A percentile compares a stretch with the other conserved stretches of the same genome.
phyloP scores from a whole-genome alignment of 1,140 invertebrate genomes.

The Augochlora pura region DNA sequence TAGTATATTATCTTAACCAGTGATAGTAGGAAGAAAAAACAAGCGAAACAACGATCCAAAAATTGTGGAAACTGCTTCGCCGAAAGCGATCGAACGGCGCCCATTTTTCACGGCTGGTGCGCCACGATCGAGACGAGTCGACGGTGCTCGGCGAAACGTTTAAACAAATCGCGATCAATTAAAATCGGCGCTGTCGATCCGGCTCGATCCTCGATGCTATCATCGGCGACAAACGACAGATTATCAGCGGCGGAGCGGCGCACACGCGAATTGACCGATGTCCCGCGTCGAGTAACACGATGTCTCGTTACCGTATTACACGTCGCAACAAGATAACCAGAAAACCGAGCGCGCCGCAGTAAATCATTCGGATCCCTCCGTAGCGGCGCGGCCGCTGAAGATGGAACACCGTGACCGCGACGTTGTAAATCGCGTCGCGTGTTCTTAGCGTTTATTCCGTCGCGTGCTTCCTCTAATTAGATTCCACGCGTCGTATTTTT shows the following conservation, averaged over 20 bases:
- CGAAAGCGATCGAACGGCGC: too few species aligned
- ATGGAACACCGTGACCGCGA: constrained; percentile 14
- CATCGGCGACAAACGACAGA: constrained; percentile 20
- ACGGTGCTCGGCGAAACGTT: neutral
- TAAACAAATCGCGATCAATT: constrained; percentile 29
- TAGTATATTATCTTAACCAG: too few species aligned
- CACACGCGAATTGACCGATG: constrained; percentile 49
- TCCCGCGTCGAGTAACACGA: constrained; percentile 46
- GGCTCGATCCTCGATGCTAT: constrained; percentile 8
- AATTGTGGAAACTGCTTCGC: too few species aligned
- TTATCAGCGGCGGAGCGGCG: constrained; percentile 15
- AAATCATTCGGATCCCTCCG: constrained; percentile 31
- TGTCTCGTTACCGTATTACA: constrained; percentile 59
- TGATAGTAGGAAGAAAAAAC: too few species aligned
- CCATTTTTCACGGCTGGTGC: too few species aligned
- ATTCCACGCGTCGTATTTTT: constrained; percentile 38
- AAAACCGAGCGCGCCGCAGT: constrained; percentile 31
- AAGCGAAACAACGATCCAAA: too few species aligned
- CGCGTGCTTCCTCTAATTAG: constrained; percentile 40
- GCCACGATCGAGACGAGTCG: too few species aligned
- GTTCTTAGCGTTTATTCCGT: constrained; percentile 38
- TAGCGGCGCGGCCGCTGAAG: neutral
- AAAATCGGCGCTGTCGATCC: neutral
- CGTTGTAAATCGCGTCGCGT: constrained; percentile 21
- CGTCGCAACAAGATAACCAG: constrained; percentile 44